Conservation (phyloP, 2,113 vertebrate genomes). For the Muscicapa adusta region DNA sequence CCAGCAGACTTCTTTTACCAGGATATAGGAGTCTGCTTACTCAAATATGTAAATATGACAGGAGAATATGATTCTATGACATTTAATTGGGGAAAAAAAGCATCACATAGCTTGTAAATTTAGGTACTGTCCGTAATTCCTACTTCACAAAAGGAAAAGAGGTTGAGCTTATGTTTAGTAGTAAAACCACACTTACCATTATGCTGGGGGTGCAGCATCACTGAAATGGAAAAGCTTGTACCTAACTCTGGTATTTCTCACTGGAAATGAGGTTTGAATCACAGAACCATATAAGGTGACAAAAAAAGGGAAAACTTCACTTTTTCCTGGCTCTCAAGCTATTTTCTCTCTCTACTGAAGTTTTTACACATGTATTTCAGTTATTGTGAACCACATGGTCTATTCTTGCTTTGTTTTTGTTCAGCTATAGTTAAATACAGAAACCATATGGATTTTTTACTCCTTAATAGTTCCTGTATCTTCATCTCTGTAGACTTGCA, state of each 20-base stretch:
- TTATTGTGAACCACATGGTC: not conserved
- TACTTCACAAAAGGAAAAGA: not conserved
- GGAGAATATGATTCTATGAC: not conserved
- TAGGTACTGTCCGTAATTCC: not conserved
- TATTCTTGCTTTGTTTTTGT: not conserved
- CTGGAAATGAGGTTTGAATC: conserved; percentile 12
- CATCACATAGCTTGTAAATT: not conserved
- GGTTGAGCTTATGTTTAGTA: not conserved
- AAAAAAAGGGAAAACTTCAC: not conserved
- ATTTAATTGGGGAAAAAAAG: not conserved
- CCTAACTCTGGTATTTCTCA: conserved; percentile 29
- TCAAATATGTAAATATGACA: not conserved
- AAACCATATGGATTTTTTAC: not conserved
- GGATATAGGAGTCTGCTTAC: not conserved
- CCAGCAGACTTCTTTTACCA: not conserved
- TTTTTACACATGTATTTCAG: not conserved
- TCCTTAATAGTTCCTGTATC: not conserved
- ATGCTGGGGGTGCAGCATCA: not conserved
- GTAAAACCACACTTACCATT: not conserved
- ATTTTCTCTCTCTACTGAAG: not conserved
- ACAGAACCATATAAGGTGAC: not conserved
- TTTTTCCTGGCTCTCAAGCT: not conserved
- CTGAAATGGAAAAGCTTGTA: conserved; percentile 1
- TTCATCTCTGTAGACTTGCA: not conserved
- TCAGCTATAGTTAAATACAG: not conserved